These are phyloP conservation scores for Euwallacea similis DNA, from an alignment of 1,140 invertebrate species.

Conservation along the genomic window DNA sequence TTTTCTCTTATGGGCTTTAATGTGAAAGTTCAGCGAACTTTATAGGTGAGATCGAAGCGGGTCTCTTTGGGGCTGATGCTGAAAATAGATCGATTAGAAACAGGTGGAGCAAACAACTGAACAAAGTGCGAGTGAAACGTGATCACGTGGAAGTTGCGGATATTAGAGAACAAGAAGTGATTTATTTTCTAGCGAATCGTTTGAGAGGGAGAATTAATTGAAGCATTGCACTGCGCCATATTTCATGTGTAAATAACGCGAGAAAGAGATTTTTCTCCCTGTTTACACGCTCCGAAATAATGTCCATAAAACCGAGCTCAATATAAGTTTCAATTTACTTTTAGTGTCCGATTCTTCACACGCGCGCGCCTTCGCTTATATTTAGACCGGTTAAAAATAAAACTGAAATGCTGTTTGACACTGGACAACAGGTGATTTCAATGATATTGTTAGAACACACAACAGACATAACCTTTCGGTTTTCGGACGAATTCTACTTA, in stretches of 20 bases:
- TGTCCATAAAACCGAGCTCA: too few species aligned
- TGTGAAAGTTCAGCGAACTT: too few species aligned
- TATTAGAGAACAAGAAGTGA: background rate
- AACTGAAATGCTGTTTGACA: constrained; percentile 27
- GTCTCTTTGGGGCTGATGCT: constrained; percentile 12
- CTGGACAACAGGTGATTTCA: constrained; percentile 35
- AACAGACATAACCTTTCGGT: constrained; percentile 14
- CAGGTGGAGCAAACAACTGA: constrained; percentile 26
- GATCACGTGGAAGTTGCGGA: constrained; percentile 14
- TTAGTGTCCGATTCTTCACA: constrained; percentile 8
- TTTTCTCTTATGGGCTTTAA: too few species aligned
- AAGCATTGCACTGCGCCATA: too few species aligned
- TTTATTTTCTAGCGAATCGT: too few species aligned
- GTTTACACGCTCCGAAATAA: too few species aligned
- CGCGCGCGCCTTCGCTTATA: constrained; percentile 12
- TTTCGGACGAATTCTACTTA: too few species aligned
- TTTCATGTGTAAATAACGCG: too few species aligned
- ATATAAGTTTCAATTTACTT: background rate
- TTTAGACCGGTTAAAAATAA: constrained; percentile 22
- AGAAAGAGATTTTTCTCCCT: too few species aligned
- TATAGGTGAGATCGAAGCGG: too few species aligned
- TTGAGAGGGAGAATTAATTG: too few species aligned
- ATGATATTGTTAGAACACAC: constrained; percentile 27
- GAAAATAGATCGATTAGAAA: constrained; percentile 27
- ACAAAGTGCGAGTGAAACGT: constrained; percentile 1